phyloP scores from a whole-genome alignment of 2,888 invertebrate genomes.

The Phytoseiulus persimilis region DNA sequence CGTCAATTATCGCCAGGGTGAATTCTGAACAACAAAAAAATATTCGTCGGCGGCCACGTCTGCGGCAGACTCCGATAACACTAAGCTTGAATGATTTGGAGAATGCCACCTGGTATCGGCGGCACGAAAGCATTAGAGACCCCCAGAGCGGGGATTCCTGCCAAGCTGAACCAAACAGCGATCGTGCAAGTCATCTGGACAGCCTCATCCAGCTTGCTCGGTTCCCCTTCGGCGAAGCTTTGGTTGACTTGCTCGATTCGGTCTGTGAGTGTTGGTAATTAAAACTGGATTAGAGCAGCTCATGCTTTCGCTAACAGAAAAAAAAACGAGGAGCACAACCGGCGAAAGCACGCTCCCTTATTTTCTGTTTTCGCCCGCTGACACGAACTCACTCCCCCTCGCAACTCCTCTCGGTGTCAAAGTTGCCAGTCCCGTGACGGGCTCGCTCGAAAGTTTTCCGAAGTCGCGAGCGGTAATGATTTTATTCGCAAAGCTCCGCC shows the following conservation, averaged over 20 bases:
- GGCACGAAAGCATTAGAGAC: neutral
- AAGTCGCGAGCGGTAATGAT: neutral
- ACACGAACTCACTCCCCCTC: neutral
- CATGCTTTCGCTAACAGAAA: neutral
- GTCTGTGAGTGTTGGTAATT: slow-evolving; percentile 25
- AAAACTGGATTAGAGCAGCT: slow-evolving; percentile 37
- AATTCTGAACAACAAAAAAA: neutral
- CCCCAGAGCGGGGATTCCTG: neutral
- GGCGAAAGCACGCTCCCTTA: neutral
- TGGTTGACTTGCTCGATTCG: neutral
- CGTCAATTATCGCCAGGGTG: neutral
- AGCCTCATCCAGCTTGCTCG: neutral
- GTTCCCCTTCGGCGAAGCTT: neutral
- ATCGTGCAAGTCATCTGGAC: neutral
- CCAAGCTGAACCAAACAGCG: neutral
- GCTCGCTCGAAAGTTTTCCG: neutral
- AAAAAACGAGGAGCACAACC: neutral
- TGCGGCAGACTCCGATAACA: neutral
- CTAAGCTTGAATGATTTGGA: slow-evolving; percentile 5
- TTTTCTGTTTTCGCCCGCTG: neutral
- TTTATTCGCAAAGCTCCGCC: neutral
- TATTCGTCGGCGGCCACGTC: neutral
- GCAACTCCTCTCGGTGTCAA: neutral
- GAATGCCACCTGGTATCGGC: neutral
- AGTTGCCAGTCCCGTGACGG: neutral